Conservation (phyloP, 2,797 vertebrate species). For the Brachymystax lenok region DNA sequence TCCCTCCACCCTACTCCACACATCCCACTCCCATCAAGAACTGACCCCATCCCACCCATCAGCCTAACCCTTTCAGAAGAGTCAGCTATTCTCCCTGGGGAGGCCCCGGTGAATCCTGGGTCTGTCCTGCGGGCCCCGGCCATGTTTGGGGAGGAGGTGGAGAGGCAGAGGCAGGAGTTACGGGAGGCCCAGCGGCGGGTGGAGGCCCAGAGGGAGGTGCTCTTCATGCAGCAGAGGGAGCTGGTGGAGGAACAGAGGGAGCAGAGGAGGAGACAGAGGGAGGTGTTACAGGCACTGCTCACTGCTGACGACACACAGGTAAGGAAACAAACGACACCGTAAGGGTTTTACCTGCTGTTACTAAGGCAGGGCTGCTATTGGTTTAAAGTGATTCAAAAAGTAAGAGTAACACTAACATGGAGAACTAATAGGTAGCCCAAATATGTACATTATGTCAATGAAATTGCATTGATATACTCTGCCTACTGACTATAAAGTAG, state of each 20-base stretch:
- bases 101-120: background rate
- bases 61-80: background rate
- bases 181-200: conserved; percentile 63
- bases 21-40: conserved; percentile 33
- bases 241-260: conserved; percentile 66
- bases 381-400: background rate
- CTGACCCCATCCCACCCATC: background rate
- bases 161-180: conserved; percentile 66
- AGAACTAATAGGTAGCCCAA: too few relatives aligned
- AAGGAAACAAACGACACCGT: conserved; percentile 13
- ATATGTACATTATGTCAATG: background rate
- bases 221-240: conserved; percentile 59
- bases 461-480: background rate
- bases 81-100: background rate
- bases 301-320: conserved; percentile 66
- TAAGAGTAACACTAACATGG: too few relatives aligned
- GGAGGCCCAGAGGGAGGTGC: conserved; percentile 54
- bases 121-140: background rate
- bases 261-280: conserved; percentile 74
- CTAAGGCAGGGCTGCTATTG: background rate
- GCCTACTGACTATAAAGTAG: background rate
- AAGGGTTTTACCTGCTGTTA: background rate
- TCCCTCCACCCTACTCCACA: background rate
- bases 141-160: conserved; percentile 34
- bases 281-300: conserved; percentile 74